These are phyloP conservation scores for Corvus moneduloides DNA, from an alignment of 2,113 vertebrate species.

Conservation along the genomic window DNA sequence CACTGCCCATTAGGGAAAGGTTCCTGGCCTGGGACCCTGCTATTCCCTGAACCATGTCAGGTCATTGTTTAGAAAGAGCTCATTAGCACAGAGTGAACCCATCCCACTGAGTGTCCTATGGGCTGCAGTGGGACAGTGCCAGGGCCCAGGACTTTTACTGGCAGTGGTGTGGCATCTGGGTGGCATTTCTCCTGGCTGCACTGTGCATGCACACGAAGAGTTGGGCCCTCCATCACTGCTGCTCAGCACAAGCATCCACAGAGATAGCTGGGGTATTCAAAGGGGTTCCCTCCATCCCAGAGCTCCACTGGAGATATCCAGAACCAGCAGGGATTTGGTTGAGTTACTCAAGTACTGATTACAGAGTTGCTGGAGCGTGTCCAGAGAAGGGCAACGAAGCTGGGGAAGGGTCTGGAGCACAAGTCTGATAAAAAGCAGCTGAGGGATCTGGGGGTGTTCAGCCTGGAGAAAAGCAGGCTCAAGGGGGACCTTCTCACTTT, in stretches of 20 bases:
- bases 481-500: neutral
- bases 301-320: neutral
- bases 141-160: neutral
- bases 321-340: neutral
- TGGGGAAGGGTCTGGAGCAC: neutral
- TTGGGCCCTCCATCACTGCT: neutral
- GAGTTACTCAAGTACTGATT: neutral
- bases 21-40: neutral
- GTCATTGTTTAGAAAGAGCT: neutral
- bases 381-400: fast-evolving
- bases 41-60: neutral
- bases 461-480: neutral
- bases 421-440: neutral
- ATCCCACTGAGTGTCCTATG: neutral
- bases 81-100: neutral
- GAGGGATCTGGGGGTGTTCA: neutral
- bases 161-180: neutral
- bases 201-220: fast-evolving
- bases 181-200: neutral
- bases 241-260: neutral
- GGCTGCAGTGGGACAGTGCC: neutral
- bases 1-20: neutral
- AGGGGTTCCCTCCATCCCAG: neutral
- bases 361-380: neutral
- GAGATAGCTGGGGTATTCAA: neutral